Evolutionary conservation across 2,113 vertebrate genomes (phyloP), one percentile per base, ranked within the genome.

Genomic region (Ciconia stormi): DNA sequence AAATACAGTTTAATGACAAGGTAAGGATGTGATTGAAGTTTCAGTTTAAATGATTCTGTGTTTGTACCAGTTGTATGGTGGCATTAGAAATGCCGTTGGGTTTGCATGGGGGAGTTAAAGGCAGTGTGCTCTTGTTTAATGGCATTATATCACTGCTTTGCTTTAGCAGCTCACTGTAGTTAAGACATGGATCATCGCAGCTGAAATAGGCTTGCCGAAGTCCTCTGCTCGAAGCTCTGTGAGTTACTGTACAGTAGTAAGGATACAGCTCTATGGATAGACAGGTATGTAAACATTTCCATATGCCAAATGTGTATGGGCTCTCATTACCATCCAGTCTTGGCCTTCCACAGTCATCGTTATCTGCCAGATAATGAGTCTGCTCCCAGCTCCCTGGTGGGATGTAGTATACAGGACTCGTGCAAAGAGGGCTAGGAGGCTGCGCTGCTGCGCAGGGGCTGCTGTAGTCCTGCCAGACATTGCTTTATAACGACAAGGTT

Each of bases 351-450:
- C 3, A 23, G 32, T 36, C 40, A 16, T 50, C 1, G 0, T 83
- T 61, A 16, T 6, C 71, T 87, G 55, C 30, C 1, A 2, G 47
- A 10, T 61, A 23, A 27, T 3, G 52, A 42, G 25, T 12, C 36
- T 85, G 61, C 65, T 70, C 23, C 59, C 58, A 47, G 34, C 47
- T 86, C n/a, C 18, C 32, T 29, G 56, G 7, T 0, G 6, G 38
- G 20, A 12, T 38, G 32, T 18, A 53, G 46, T 7, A 2, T 1
- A 17, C 11, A 12, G 38, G 36, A 21, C 73, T 17, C 2, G 1
- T 30, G 56, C 38, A 30, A 14, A n/a, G 77, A 34, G n/a, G 26
- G 21, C 42, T 30, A 2, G 40, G 59, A 63, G 7, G 8, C 67
- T 50, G 30, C 5, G 44, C 40, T 49, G 66, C 81, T 82, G 73